These are phyloP conservation scores for Anguilla japonica DNA, from an alignment of 2,113 vertebrate genomes.

Conservation along the genomic window DNA sequence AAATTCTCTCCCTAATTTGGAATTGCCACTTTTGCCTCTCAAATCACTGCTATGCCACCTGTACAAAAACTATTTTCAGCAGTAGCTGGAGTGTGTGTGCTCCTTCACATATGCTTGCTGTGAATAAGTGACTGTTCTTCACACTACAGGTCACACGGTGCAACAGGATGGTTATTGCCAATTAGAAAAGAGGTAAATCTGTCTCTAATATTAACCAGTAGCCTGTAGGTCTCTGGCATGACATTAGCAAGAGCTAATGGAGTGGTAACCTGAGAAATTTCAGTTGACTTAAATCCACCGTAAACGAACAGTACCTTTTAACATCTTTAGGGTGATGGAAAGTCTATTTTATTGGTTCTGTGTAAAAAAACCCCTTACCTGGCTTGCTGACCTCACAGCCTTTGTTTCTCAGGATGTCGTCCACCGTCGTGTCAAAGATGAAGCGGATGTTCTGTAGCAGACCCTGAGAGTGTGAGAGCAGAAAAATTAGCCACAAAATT, in stretches of 20 bases:
- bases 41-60: too few species aligned
- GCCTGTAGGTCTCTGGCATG: neutral
- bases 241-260: neutral
- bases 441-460: slow-evolving; percentile 87
- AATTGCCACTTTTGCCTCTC: too few species aligned
- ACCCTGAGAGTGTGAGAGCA: slow-evolving; percentile 71
- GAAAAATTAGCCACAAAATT: neutral
- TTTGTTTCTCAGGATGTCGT: slow-evolving; percentile 81
- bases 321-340: neutral
- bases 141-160: neutral
- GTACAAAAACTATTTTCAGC: too few species aligned
- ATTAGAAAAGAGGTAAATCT: neutral
- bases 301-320: neutral
- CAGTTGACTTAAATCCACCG: neutral
- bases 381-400: slow-evolving; percentile 80
- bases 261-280: too few species aligned
- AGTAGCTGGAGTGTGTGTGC: neutral
- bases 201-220: neutral
- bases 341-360: too few species aligned
- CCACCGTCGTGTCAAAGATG: slow-evolving; percentile 82
- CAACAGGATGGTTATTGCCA: neutral
- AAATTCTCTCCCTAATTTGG: neutral
- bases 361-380: slow-evolving; percentile 66
- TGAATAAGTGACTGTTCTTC: neutral
- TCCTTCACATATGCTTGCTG: neutral